phyloP scores from a whole-genome alignment of 2,888 invertebrate species.

The Melanargia galathea region DNA sequence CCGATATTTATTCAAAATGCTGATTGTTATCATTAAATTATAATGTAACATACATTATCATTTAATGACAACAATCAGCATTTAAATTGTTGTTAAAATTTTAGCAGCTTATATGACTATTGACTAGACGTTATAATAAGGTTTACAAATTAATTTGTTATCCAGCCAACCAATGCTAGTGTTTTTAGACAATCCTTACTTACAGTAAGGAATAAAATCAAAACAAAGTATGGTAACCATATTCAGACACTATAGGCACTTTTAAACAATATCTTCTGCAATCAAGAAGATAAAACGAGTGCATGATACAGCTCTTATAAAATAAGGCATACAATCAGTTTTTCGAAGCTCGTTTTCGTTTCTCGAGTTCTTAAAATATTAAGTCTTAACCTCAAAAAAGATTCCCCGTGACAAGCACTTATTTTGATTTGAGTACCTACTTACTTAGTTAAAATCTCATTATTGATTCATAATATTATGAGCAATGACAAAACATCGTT shows the following conservation, averaged over 20 bases:
- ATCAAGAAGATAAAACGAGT: background rate
- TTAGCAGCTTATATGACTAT: too few species aligned
- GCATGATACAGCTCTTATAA: background rate
- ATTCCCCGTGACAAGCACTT: conserved; percentile 16
- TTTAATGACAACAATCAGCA: too few species aligned
- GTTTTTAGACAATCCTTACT: background rate
- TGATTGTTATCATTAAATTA: too few species aligned
- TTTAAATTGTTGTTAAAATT: too few species aligned
- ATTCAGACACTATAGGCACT: background rate
- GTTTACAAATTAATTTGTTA: background rate
- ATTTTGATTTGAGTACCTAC: conserved; percentile 13
- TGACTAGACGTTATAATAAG: background rate
- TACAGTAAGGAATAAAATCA: background rate
- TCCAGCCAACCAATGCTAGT: background rate
- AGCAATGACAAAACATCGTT: conserved; percentile 33
- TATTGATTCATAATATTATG: conserved; percentile 31
- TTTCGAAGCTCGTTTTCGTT: conserved; percentile 3
- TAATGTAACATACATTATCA: too few species aligned
- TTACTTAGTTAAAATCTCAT: conserved; percentile 34
- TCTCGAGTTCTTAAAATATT: conserved; percentile 3
- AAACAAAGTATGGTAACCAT: background rate
- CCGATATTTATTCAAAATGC: too few species aligned
- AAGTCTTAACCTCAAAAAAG: conserved; percentile 12
- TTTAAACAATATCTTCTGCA: background rate
- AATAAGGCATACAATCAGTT: conserved; percentile 3